Percentiles rank a stretch among this genome's conserved stretches.
These are phyloP conservation scores for Phaedon cochleariae DNA, from an alignment of 2,888 invertebrate species.

Conservation along the genomic window DNA sequence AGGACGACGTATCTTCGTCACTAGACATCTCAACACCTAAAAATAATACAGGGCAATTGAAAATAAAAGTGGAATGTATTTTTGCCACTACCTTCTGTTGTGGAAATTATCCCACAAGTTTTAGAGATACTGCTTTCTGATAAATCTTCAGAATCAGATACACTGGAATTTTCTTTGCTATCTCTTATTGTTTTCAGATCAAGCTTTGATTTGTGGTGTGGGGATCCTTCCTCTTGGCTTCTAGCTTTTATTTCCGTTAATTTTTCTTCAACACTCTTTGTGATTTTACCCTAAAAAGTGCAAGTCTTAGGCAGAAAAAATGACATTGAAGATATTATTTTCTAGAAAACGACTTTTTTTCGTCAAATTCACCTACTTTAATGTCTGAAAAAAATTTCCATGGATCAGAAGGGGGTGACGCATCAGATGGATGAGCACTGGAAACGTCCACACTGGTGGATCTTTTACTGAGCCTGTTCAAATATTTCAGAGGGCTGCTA, in stretches of 20 bases:
- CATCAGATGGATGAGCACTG: constrained; percentile 49
- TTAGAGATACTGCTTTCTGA: constrained; percentile 61
- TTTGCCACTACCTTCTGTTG: constrained; percentile 56
- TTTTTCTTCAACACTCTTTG: constrained; percentile 81
- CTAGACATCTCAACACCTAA: constrained; percentile 64
- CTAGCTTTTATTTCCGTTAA: constrained; percentile 71
- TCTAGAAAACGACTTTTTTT: not conserved
- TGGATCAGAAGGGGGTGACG: constrained; percentile 69
- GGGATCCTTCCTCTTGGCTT: constrained; percentile 55
- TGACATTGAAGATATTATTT: not conserved
- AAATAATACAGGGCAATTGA: constrained; percentile 30
- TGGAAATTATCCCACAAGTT: constrained; percentile 59
- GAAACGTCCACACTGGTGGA: constrained; percentile 69
- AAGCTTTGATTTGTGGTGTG: constrained; percentile 38
- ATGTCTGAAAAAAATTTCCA: constrained; percentile 79
- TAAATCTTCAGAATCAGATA: constrained; percentile 71
- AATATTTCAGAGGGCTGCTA: constrained; percentile 66
- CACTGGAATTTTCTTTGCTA: constrained; percentile 69
- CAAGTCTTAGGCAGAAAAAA: not conserved
- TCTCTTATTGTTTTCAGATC: constrained; percentile 55
- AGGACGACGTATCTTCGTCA: constrained; percentile 58
- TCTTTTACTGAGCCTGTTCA: constrained; percentile 69
- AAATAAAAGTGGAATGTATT: too few relatives aligned
- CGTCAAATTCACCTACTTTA: too few relatives aligned
- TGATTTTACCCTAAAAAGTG: constrained; percentile 69